Conservation (phyloP, 2,888 invertebrate species). For the Emmelina monodactyla region DNA sequence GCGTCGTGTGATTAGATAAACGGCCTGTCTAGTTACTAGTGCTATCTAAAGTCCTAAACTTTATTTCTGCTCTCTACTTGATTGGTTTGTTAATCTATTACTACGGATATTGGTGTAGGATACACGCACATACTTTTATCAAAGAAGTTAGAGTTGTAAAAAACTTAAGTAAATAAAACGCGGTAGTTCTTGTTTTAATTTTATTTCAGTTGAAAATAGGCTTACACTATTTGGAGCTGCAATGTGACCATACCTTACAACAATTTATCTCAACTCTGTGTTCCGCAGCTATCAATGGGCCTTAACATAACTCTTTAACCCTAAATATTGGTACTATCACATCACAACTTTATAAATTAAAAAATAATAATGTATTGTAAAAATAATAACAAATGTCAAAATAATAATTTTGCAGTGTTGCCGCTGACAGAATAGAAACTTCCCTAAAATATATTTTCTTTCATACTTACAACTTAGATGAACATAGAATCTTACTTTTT, state of each 20-base stretch:
- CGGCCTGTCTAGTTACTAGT: too few species aligned
- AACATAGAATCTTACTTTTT: constrained; percentile 31
- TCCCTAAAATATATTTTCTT: constrained; percentile 25
- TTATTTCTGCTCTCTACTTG: too few species aligned
- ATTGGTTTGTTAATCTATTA: too few species aligned
- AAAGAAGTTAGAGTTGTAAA: too few species aligned
- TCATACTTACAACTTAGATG: constrained; percentile 45
- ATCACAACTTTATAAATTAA: constrained; percentile 49
- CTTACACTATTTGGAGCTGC: constrained; percentile 52
- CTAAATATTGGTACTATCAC: constrained; percentile 25
- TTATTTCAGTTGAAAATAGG: constrained; percentile 59
- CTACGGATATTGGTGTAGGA: too few species aligned
- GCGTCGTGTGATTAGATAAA: too few species aligned
- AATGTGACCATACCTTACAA: constrained; percentile 38
- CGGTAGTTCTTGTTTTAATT: constrained; percentile 31
- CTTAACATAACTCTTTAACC: constrained; percentile 18
- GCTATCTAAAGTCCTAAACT: too few species aligned
- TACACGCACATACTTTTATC: too few species aligned
- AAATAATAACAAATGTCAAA: constrained; percentile 44
- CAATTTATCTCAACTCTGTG: constrained; percentile 15
- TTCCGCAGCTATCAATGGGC: constrained; percentile 13
- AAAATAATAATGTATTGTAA: constrained; percentile 37
- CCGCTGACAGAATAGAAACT: constrained; percentile 23
- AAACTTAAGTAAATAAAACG: too few species aligned
- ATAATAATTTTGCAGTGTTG: constrained; percentile 29